Base-by-base conservation (phyloP, 2,888 invertebrate genomes). In the Hemistola chrysoprasaria region DNA sequence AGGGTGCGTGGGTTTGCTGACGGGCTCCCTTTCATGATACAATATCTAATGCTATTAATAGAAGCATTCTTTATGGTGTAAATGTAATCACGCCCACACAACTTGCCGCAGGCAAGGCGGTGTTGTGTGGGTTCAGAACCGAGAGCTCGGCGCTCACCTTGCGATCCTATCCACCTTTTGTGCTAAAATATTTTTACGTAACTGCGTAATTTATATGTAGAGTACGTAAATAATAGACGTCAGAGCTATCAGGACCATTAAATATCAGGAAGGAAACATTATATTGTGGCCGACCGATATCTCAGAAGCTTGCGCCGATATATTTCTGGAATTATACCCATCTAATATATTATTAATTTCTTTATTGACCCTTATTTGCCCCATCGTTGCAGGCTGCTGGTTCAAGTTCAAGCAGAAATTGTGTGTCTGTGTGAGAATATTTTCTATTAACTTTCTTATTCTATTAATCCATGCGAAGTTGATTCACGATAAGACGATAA, bases 41-140 rank as follows among this genome's bases (percentile, higher is more conserved):
- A 54, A 47, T 58, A 68, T 67, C 67, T 63, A 62, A 47, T 59
- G 59, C 73, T 84, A 82, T 78, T 81, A 80, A 83, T 84, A 84
- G 76, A 58, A 57, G 58, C 65, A 65, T 78, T 73, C 58, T 77
- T 65, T 70, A 77, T 71, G 71, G 65, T 71, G 68, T 71, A 72
- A 73, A 76, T 74, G 72, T 76, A 73, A 69, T 65, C 53, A 68
- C 76, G 69, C 81, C 83, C 64, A 81, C 79, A 61, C 67, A 32
- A 48, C 48, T 40, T 45, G 53, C 56, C 51, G 38, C 45, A 39
- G 52, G 50, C 48, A 35, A 34, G 43, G 40, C 35, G 47, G 40
- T 33, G 29, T 40, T 22, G 43, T 44, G 45, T 47, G 48, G 52
- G 49, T 42, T 44, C 40, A 33, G 4, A 2, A 16, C 16, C 43